Percentiles rank a stretch among this genome's conserved stretches.
Evolutionary conservation across 2,888 invertebrate genomes (phyloP).

Genomic region (Amphipoea lucens): DNA sequence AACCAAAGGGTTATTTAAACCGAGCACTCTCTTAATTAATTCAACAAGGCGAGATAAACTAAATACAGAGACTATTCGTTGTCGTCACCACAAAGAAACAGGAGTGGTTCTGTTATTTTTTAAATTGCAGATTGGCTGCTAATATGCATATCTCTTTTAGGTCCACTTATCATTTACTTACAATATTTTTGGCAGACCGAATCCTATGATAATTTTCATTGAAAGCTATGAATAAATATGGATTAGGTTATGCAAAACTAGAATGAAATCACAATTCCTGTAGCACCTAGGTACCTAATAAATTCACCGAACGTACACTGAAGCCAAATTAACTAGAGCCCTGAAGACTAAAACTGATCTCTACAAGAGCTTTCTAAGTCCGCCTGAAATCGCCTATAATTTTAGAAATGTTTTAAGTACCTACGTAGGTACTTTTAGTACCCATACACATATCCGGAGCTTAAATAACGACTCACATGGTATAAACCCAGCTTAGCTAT

Average conservation of each 20-base stretch:
- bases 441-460: not conserved
- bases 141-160: constrained; percentile 82
- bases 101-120: constrained; percentile 76
- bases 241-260: constrained; percentile 22
- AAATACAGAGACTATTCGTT: constrained; percentile 71
- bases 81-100: constrained; percentile 75
- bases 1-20: constrained; percentile 63
- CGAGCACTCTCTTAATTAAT: constrained; percentile 58
- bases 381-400: not conserved
- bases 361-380: not conserved
- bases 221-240: constrained; percentile 48
- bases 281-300: not conserved
- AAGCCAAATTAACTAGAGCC: not conserved
- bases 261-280: not conserved
- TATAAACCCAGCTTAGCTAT: constrained; percentile 25
- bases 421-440: not conserved
- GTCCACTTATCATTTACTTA: constrained; percentile 61
- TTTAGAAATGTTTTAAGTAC: not conserved
- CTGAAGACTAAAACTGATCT: not conserved
- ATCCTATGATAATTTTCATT: constrained; percentile 12
- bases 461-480: constrained; percentile 8
- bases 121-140: constrained; percentile 87
- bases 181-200: constrained; percentile 27
- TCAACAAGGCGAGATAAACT: constrained; percentile 65
- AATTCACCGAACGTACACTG: too few relatives aligned